phyloP scores from a whole-genome alignment of 2,113 vertebrate species.

The Meleagris gallopavo region DNA sequence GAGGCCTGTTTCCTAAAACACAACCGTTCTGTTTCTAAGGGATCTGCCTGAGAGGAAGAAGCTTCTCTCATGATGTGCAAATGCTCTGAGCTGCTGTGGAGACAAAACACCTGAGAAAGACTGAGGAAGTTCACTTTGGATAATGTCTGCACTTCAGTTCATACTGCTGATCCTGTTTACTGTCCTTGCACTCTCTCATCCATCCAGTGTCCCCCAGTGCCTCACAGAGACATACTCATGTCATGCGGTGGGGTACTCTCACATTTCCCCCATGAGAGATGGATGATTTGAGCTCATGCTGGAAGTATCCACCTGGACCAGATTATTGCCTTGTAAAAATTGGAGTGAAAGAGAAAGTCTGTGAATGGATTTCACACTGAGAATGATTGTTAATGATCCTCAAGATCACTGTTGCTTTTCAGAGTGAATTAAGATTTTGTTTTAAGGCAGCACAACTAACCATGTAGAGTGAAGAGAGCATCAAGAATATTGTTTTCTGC shows the following conservation, averaged over 20 bases:
- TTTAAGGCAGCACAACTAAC: constrained; percentile 6
- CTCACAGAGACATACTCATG: fast-evolving
- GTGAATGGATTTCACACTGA: background rate
- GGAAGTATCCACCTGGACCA: background rate
- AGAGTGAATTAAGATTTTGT: constrained; percentile 38
- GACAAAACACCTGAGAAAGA: background rate
- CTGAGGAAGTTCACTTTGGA: background rate
- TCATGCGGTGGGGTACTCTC: fast-evolving
- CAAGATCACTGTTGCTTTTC: constrained; percentile 1
- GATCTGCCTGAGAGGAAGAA: background rate
- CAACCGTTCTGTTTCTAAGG: background rate
- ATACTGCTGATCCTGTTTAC: background rate
- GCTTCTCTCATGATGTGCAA: background rate
- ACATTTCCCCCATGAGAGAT: fast-evolving
- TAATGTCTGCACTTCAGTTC: background rate
- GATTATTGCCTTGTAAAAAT: background rate
- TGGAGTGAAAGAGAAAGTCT: background rate
- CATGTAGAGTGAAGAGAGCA: background rate
- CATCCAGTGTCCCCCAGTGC: fast-evolving
- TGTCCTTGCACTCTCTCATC: background rate
- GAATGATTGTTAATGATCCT: background rate
- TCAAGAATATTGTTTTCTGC: constrained; percentile 16
- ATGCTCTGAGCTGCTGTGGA: background rate
- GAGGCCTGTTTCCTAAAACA: background rate
- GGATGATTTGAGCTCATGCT: background rate